These are phyloP conservation scores for Microplitis demolitor DNA, from an alignment of 1,140 invertebrate genomes.

Conservation along the genomic window DNA sequence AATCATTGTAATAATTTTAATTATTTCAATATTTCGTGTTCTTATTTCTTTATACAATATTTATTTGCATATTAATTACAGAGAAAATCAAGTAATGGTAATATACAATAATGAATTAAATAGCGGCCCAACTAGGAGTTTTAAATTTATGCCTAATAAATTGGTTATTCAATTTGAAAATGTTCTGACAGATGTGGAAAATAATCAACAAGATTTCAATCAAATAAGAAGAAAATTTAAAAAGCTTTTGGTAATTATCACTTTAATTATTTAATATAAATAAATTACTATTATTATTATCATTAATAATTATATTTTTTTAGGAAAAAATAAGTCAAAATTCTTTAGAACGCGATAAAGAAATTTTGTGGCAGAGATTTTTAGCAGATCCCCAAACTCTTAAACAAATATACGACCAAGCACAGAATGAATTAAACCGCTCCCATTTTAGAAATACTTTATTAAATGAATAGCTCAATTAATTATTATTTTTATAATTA, in stretches of 20 bases:
- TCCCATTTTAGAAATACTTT: conserved; percentile 24
- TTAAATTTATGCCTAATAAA: conserved; percentile 34
- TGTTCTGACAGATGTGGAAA: conserved; percentile 29
- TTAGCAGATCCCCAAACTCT: conserved; percentile 45
- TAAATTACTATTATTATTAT: conserved; percentile 4
- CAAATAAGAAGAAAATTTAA: conserved; percentile 46
- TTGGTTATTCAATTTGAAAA: conserved; percentile 33
- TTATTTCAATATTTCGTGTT: background rate
- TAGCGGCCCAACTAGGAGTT: conserved; percentile 41
- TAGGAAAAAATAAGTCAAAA: conserved; percentile 43
- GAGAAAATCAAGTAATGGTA: conserved; percentile 31
- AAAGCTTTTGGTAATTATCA: conserved; percentile 41
- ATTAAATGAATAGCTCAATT: background rate
- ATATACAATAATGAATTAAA: conserved; percentile 35
- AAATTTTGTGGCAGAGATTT: conserved; percentile 45
- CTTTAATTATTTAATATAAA: conserved; percentile 9
- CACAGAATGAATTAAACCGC: conserved; percentile 23
- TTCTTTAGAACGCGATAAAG: conserved; percentile 44
- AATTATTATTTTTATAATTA: background rate
- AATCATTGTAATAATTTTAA: conserved; percentile 21
- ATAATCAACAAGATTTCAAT: conserved; percentile 35
- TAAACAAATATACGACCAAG: conserved; percentile 42
- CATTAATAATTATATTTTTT: conserved; percentile 14
- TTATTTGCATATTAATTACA: conserved; percentile 20
- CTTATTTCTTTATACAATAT: background rate